Evolutionary conservation across 2,113 vertebrate species (phyloP), one percentile per base, ranked within the genome.

Genomic region (Ictidomys tridecemlineatus): DNA sequence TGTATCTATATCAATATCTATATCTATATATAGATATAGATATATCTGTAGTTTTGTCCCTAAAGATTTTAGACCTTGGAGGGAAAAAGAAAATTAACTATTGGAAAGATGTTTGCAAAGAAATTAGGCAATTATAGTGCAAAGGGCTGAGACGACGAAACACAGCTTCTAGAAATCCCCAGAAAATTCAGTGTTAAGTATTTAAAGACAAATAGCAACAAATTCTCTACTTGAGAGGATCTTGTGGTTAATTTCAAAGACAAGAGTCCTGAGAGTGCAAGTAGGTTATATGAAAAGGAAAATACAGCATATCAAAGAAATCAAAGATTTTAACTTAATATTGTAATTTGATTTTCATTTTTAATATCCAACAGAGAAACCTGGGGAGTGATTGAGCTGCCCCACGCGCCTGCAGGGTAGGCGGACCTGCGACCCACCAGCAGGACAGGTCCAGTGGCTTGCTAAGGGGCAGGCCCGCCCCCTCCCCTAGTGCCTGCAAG

Each of bases 191-290:
- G 4, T 6, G 82, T 16, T 39, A 67, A 85, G 30, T 72, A 77
- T 93, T 84, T 91, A 72, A 82, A 91, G 12, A 65, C 32, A 85
- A 69, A 30, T 20, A 82, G 4, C 37, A 88, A 61, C 58, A 72
- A 84, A 77, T 45, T 67, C 17, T 53, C 13, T 84, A 16, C 32
- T 73, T 94, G 72, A 89, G 32, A 72, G 93, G 32, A 91, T 85
- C 8, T 63, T 1, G 32, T 89, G 63, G 96, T 89, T 86, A 92
- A 96, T 83, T 87, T 34, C 63, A 83, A 70, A n/a, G 37, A 2
- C 51, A 79, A 67, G 26, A 8, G 69, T 4, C 13, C 28, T 37
- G 28, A 84, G 3, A 80, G 28, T 39, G 22, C 18, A 84, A 77
- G 22, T 37, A 26, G 0, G 39, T 58, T 76, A 39, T 34, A 94